Base-by-base conservation (phyloP, 2,888 invertebrate genomes). In the Eudasyphora cyanicolor region DNA sequence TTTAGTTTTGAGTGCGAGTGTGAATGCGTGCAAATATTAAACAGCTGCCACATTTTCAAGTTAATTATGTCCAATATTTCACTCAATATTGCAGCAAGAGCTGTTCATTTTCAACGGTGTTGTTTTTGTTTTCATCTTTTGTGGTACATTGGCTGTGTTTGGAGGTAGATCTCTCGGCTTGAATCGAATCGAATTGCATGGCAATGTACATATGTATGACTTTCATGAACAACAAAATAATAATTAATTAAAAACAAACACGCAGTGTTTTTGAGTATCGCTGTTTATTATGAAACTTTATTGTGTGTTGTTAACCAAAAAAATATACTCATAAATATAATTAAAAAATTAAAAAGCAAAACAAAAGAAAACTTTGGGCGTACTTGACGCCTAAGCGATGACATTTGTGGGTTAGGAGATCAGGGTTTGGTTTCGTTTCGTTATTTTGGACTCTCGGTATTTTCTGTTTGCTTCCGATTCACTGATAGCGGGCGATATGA, bases 351-450 rank as follows among this genome's bases (percentile, higher is more conserved):
- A 24, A 54, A 54, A 54, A 54, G 19, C 17, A 49, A 24, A 54
- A 49, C 8, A 54, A 38, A 74, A 32, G 19, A 67, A 51, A 80
- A 69, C 57, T 14, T 54, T 74, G 67, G 81, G 76, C 73, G 67
- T 82, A 29, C 42, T 74, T 51, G 76, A 54, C 62, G 70, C 71
- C 29, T 81, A n/a, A n/a, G 17, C 42, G 67, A 29, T 71, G 82
- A 76, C 78, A 82, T 62, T 78, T 82, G 70, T 82, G 78, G 78
- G 82, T 82, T 57, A 82, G 10, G 38, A 29, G 77, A 78, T 82
- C 75, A 75, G 69, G 78, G 60, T 49, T 73, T 64, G 1, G 10
- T 10, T 35, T 2, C 19, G 8, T 54, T 19, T 32, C n/a, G 8
- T 17, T 19, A 8, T 35, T 12, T 67, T 12, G 24, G 7, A 57